These are phyloP conservation scores for Argyrosomus japonicus DNA, from an alignment of 2,113 vertebrate species.

Conservation along the genomic window DNA sequence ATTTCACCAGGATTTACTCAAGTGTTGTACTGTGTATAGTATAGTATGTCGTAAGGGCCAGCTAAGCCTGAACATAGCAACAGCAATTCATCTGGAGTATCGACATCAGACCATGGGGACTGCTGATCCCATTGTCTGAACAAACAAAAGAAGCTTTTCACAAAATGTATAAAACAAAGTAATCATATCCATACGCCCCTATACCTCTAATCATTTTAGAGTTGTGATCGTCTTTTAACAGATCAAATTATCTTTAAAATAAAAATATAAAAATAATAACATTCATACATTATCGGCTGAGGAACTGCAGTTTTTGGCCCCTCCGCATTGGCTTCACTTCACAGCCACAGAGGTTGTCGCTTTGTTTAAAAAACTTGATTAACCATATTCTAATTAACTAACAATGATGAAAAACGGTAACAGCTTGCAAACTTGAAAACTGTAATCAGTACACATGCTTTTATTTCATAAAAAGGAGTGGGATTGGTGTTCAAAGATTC, in stretches of 20 bases:
- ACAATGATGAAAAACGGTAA: not conserved
- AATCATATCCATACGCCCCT: not conserved
- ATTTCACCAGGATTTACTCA: not conserved
- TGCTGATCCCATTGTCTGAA: not conserved
- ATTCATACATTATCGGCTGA: not conserved
- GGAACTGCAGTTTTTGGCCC: no score
- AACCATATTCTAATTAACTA: not conserved
- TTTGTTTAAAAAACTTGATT: not conserved
- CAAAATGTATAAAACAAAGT: not conserved
- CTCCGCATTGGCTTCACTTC: no score
- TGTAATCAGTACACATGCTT: not conserved
- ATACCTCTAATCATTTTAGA: not conserved
- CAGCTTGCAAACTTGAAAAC: not conserved
- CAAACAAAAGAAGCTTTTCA: not conserved
- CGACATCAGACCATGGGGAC: not conserved
- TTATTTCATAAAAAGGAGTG: not conserved
- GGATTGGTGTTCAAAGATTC: no score
- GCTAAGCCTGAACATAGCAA: not conserved
- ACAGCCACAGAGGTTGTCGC: no score
- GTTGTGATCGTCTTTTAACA: not conserved
- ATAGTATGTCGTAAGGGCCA: not conserved
- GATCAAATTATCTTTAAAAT: no score
- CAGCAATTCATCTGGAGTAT: constrained; percentile 7
- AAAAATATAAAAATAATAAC: not conserved
- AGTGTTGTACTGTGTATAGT: constrained; percentile 5